Conservation (phyloP, 2,888 invertebrate species). For the Tipula unca region DNA sequence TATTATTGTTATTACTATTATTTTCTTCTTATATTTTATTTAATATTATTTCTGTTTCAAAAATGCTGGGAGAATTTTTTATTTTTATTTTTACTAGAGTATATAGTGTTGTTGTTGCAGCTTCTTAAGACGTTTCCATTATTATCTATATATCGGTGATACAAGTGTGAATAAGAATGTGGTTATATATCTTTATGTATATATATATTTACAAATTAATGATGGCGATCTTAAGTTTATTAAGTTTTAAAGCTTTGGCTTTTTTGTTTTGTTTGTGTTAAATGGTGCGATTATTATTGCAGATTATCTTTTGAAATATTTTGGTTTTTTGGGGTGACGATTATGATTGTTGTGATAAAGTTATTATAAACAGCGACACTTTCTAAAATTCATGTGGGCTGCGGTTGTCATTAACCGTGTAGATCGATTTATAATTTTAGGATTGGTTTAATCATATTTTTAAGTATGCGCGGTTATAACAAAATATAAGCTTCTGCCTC, state of each 20-base stretch:
- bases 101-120: neutral
- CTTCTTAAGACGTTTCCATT: neutral
- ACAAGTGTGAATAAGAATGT: conserved; percentile 8
- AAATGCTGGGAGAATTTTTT: neutral
- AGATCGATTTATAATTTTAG: neutral
- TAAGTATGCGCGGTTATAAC: neutral
- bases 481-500: neutral
- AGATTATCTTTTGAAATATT: neutral
- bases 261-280: neutral
- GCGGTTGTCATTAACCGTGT: neutral
- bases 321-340: neutral
- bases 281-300: neutral
- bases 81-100: neutral
- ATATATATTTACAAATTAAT: neutral
- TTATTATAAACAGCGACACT: neutral
- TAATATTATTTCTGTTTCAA: neutral
- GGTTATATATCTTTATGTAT: neutral
- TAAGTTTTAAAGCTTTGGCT: neutral
- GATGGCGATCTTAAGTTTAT: neutral
- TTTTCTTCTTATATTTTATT: neutral
- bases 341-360: neutral
- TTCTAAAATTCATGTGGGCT: neutral
- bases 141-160: neutral
- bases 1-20: neutral
- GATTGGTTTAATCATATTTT: neutral